Evolutionary conservation across 64 coral and sea anemone species (phyloP).

Genomic region (Dendrophyllia cribrosa): DNA sequence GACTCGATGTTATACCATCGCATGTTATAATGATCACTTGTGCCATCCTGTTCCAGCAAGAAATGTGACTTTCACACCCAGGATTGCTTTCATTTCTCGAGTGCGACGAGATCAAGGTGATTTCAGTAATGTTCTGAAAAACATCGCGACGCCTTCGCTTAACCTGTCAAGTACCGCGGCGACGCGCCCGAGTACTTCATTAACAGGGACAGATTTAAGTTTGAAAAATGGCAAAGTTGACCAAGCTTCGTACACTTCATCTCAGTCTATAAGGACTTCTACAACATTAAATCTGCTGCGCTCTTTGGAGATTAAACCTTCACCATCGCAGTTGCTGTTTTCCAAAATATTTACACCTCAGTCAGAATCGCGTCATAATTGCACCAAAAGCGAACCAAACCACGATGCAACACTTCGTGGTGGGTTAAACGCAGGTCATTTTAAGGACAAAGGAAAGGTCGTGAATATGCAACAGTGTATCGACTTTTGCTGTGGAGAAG

Average conservation of each 20-base stretch:
- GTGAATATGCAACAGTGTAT: constrained; percentile 39
- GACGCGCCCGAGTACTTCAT: background rate
- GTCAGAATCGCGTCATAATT: constrained; percentile 5
- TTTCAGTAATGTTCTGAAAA: constrained; percentile 12
- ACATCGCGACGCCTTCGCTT: background rate
- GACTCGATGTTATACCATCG: constrained; percentile 80
- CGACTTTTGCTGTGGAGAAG: constrained; percentile 66
- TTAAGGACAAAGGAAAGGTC: constrained; percentile 76
- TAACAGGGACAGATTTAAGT: background rate
- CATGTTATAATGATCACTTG: constrained; percentile 68
- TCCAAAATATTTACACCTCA: constrained; percentile 5
- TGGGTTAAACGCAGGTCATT: constrained; percentile 73
- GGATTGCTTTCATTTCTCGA: constrained; percentile 78
- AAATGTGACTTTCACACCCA: constrained; percentile 77
- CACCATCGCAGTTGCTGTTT: background rate
- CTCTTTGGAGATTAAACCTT: background rate
- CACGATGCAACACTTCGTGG: constrained; percentile 63
- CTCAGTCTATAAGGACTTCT: background rate
- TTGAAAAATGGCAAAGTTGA: no score
- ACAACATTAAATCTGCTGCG: background rate
- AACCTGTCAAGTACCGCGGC: background rate
- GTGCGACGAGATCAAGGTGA: constrained; percentile 56
- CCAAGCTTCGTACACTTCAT: background rate
- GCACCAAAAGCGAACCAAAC: constrained; percentile 11
- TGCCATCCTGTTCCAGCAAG: constrained; percentile 73